Percentiles rank a stretch among this genome's conserved stretches.
These are phyloP conservation scores for Sebastiscus albofasciatus DNA, from an alignment of 2,797 vertebrate species.

Conservation along the genomic window DNA sequence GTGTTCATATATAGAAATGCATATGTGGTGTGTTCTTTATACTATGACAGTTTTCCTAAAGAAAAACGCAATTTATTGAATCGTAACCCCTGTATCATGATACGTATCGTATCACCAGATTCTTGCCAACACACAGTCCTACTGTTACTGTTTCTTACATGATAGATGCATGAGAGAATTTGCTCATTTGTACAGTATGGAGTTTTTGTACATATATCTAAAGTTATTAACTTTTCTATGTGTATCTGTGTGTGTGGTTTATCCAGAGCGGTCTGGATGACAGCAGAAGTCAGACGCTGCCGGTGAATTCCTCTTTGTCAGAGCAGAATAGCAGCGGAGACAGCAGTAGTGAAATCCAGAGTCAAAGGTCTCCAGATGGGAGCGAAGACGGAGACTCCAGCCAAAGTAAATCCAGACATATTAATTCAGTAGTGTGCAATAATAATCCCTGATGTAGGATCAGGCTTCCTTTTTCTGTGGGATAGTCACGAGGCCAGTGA, in stretches of 20 bases:
- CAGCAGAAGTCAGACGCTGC: conserved; percentile 75
- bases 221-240: background rate
- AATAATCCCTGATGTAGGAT: conserved; percentile 23
- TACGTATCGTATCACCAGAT: too few relatives aligned
- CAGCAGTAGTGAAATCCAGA: conserved; percentile 57
- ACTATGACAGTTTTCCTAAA: too few relatives aligned
- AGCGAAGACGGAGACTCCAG: conserved; percentile 75
- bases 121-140: too few relatives aligned
- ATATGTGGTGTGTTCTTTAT: too few relatives aligned
- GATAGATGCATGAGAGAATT: background rate
- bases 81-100: too few relatives aligned
- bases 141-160: background rate
- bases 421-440: conserved; percentile 3
- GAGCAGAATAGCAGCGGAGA: conserved; percentile 82
- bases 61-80: too few relatives aligned
- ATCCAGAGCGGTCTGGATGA: conserved; percentile 72
- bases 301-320: conserved; percentile 82
- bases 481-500: background rate
- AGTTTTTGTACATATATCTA: background rate
- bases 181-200: background rate
- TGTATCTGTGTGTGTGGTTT: conserved; percentile 11
- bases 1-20: too few relatives aligned
- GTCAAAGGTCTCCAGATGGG: conserved; percentile 65
- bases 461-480: conserved; percentile 8
- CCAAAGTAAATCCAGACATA: conserved; percentile 84